Conservation (phyloP, 2,888 invertebrate genomes). For the Drosophila birchii region DNA sequence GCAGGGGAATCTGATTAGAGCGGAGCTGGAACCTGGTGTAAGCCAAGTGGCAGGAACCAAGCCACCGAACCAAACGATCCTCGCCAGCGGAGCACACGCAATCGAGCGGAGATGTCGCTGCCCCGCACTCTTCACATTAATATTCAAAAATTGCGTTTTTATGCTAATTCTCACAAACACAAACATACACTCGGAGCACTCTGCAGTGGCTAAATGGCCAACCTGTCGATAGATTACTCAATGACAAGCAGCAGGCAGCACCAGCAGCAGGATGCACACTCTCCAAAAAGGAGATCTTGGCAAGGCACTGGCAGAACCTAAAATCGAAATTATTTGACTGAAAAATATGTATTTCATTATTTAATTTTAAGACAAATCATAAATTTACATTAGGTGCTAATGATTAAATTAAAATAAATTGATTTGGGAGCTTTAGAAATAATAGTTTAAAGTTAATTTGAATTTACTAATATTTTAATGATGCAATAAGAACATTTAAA, state of each 20-base stretch:
- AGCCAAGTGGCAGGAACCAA: conserved; percentile 66
- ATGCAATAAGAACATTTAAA: too few species aligned
- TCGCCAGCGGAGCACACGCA: conserved; percentile 58
- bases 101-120: conserved; percentile 72
- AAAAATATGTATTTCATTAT: too few species aligned
- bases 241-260: conserved; percentile 63
- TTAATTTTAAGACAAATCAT: neutral
- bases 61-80: conserved; percentile 27
- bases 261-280: conserved; percentile 29
- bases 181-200: neutral
- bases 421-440: neutral
- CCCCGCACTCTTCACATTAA: conserved; percentile 73
- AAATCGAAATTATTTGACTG: neutral
- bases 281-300: conserved; percentile 11
- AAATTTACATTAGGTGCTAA: neutral
- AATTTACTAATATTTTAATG: too few species aligned
- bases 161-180: conserved; percentile 80
- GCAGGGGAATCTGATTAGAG: conserved; percentile 81
- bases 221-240: conserved; percentile 83
- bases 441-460: neutral
- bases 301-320: conserved; percentile 3
- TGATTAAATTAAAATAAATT: too few species aligned
- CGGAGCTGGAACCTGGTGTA: conserved; percentile 50
- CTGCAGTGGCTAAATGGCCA: conserved; percentile 59
- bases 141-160: conserved; percentile 85